phyloP scores from a whole-genome alignment of 2,888 invertebrate species.

The Drosophila paranaensis region DNA sequence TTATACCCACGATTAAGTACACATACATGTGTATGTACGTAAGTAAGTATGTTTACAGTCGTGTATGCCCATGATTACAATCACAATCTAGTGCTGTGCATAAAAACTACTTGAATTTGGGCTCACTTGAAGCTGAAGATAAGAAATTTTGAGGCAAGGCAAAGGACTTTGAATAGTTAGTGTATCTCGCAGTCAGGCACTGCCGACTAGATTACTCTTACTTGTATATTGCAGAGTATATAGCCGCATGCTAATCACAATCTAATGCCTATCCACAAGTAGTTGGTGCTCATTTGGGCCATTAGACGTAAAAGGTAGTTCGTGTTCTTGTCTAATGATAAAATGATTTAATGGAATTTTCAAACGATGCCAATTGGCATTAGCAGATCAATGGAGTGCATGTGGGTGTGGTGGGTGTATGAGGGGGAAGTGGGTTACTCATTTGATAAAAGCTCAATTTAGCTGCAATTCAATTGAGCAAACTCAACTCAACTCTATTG shows the following conservation, averaged over 20 bases:
- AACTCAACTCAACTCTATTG: neutral
- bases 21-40: too few relatives aligned
- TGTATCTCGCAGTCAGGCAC: neutral
- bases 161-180: too few relatives aligned
- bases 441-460: constrained; percentile 33
- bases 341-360: constrained; percentile 35
- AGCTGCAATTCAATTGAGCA: constrained; percentile 17
- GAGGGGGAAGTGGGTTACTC: neutral
- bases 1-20: too few relatives aligned
- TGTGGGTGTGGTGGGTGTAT: neutral
- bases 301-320: constrained; percentile 10
- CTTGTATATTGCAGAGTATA: neutral
- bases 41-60: too few relatives aligned
- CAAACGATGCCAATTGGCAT: constrained; percentile 24
- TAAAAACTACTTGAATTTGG: too few relatives aligned
- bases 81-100: too few relatives aligned
- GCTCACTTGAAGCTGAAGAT: too few relatives aligned
- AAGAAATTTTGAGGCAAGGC: too few relatives aligned
- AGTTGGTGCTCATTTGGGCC: constrained; percentile 1
- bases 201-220: neutral
- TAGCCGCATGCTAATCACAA: constrained; percentile 19
- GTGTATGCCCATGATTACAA: too few relatives aligned
- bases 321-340: constrained; percentile 33
- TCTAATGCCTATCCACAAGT: neutral
- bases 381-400: constrained; percentile 29